Conservation (phyloP, 2,888 invertebrate species). For the Punctoribates punctum region DNA sequence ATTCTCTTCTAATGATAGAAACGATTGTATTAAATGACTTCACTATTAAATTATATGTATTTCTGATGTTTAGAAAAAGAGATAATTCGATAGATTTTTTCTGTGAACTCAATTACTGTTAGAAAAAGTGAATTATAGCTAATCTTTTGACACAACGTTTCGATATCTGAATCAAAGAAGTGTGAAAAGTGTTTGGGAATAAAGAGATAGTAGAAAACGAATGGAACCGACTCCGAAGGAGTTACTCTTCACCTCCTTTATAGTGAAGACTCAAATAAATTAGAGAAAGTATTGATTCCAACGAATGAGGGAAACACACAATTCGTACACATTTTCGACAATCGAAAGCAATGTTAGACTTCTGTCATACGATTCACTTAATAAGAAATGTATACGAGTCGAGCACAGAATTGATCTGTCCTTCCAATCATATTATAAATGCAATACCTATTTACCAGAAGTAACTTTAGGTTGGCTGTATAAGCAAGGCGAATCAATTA, state of each 20-base stretch:
- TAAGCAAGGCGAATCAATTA: slow-evolving; percentile 5
- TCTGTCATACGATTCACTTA: neutral
- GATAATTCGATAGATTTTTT: neutral
- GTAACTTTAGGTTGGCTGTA: neutral
- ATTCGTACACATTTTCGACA: neutral
- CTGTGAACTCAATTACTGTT: slow-evolving; percentile 12
- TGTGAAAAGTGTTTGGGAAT: slow-evolving; percentile 1
- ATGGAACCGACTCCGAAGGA: neutral
- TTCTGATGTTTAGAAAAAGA: neutral
- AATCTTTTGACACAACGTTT: slow-evolving; percentile 2
- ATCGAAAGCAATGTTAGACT: neutral
- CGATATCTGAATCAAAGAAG: neutral
- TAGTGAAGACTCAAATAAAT: neutral
- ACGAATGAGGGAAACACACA: neutral
- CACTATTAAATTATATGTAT: slow-evolving; percentile 1
- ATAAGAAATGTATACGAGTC: too few species aligned
- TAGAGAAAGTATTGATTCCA: neutral
- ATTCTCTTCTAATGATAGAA: neutral
- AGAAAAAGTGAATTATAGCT: neutral
- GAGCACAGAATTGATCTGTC: too few species aligned
- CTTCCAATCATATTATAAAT: too few species aligned
- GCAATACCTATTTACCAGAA: neutral
- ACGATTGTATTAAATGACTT: slow-evolving; percentile 1
- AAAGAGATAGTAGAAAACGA: too few species aligned
- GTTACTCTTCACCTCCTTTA: neutral